phyloP scores from a whole-genome alignment of 2,888 invertebrate genomes.

The Hesperia comma region DNA sequence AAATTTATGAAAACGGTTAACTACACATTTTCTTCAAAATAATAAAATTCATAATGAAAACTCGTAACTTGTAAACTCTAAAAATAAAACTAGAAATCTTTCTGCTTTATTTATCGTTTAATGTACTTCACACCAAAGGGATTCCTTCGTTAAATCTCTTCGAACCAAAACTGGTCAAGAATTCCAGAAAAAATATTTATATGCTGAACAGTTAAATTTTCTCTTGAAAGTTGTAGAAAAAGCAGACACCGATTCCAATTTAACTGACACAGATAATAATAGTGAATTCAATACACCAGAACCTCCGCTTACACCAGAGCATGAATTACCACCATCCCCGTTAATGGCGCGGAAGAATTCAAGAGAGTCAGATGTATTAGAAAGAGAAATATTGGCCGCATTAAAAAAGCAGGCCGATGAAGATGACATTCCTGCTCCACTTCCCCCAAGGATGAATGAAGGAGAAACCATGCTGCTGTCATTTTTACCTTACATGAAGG shows the following conservation, averaged over 20 bases:
- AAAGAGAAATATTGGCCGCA: background rate
- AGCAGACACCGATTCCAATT: conserved; percentile 7
- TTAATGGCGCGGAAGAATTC: background rate
- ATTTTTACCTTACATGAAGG: conserved; percentile 39
- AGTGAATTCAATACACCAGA: no score
- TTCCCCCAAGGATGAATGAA: conserved; percentile 33
- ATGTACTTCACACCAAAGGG: no score
- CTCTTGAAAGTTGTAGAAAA: conserved; percentile 7
- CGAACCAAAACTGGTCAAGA: no score
- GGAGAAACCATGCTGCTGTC: conserved; percentile 39
- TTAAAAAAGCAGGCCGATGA: background rate
- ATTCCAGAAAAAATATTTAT: conserved; percentile 8
- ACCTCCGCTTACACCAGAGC: no score
- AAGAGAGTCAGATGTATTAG: background rate
- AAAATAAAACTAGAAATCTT: no score
- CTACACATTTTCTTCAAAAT: no score
- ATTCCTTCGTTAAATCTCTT: no score
- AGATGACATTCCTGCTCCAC: conserved; percentile 9
- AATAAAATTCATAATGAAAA: no score
- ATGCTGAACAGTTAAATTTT: conserved; percentile 1
- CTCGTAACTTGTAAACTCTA: no score
- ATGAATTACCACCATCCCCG: background rate
- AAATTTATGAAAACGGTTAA: no score
- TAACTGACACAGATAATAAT: conserved; percentile 4
- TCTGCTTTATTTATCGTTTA: no score